Conservation (phyloP, 2,797 vertebrate species). For the Poeciliopsis presidionis region DNA sequence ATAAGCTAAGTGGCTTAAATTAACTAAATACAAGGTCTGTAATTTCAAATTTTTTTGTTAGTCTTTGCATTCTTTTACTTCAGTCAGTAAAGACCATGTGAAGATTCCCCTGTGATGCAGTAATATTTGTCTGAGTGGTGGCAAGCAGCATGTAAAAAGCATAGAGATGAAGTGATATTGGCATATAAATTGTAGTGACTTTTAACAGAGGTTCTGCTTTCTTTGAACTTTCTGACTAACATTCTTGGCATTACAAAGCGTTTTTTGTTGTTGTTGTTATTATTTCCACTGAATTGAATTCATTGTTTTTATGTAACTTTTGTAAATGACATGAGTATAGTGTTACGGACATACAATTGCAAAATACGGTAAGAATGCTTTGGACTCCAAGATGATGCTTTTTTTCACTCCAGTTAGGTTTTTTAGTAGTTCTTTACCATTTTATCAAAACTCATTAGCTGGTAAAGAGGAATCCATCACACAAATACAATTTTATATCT, state of each 20-base stretch:
- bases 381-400: background rate
- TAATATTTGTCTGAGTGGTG: background rate
- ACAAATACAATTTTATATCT: slow-evolving; percentile 36
- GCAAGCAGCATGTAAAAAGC: background rate
- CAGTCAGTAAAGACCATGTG: background rate
- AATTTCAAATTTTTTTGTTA: background rate
- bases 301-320: background rate
- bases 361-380: background rate
- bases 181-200: background rate
- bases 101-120: background rate
- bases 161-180: background rate
- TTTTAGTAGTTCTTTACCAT: slow-evolving; percentile 11
- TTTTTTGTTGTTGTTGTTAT: background rate
- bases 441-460: slow-evolving; percentile 16
- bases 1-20: background rate
- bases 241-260: no score
- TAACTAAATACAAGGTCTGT: background rate
- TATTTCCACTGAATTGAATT: background rate
- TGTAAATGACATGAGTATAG: background rate
- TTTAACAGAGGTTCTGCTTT: background rate
- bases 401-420: slow-evolving; percentile 6
- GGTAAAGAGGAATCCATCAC: slow-evolving; percentile 21
- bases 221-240: no score
- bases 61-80: background rate
- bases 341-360: background rate